A percentile compares a stretch with the other conserved stretches of the same genome.
Evolutionary conservation across 2,113 vertebrate species (phyloP).

Genomic region (Epinephelus lanceolatus): DNA sequence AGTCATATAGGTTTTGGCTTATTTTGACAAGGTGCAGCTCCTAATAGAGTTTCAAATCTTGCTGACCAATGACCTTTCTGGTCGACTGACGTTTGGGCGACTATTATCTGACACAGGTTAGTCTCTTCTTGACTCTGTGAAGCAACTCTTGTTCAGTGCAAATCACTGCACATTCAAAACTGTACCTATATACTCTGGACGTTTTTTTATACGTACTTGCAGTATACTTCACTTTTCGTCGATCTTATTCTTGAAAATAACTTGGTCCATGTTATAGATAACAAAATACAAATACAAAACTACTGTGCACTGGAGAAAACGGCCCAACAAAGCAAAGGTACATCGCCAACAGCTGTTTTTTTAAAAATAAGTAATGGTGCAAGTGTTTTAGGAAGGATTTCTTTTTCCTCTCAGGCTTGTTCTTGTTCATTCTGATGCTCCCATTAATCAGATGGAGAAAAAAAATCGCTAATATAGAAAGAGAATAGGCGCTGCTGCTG

Average conservation of each 20-base stretch:
- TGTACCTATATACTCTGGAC: too few species aligned
- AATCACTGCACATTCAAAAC: too few species aligned
- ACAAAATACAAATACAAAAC: neutral
- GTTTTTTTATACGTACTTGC: neutral
- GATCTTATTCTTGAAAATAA: neutral
- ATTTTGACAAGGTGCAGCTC: too few species aligned
- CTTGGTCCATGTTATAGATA: neutral
- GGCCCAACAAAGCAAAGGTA: neutral
- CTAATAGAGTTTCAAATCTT: too few species aligned
- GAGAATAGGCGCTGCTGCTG: conserved; percentile 24
- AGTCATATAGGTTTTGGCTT: too few species aligned
- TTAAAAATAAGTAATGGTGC: neutral
- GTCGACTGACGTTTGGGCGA: too few species aligned
- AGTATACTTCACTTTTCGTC: neutral
- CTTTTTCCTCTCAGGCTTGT: neutral
- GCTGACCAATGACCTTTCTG: too few species aligned
- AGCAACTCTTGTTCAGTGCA: too few species aligned
- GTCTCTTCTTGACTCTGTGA: too few species aligned
- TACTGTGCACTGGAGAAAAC: neutral
- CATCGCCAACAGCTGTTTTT: neutral
- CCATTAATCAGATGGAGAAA: conserved; percentile 52
- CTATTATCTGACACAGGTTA: too few species aligned
- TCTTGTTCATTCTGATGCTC: conserved; percentile 26
- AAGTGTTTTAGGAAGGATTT: conserved; percentile 16
- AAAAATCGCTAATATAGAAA: conserved; percentile 30